A percentile compares a stretch with the other conserved stretches of the same genome.
phyloP scores from a whole-genome alignment of 1,140 invertebrate species.

The Aphelinus certus region DNA sequence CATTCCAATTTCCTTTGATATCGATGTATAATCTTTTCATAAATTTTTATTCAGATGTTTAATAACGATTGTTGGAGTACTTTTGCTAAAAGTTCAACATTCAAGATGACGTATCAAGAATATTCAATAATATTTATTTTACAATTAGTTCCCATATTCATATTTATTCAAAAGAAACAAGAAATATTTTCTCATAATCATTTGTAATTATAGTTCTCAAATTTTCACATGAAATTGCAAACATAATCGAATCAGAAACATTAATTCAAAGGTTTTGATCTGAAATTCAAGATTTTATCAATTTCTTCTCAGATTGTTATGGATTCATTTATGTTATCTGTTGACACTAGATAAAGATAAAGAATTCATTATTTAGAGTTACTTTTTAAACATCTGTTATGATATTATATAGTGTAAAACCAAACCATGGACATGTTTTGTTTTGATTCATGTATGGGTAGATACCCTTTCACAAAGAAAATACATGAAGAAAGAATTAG shows the following conservation, averaged over 20 bases:
- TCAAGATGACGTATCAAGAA: not conserved
- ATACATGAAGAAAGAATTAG: too few species aligned
- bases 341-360: too few species aligned
- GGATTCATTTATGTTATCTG: too few species aligned
- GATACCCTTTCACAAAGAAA: too few species aligned
- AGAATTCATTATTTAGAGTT: too few species aligned
- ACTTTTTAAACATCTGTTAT: too few species aligned
- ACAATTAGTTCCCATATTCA: constrained; percentile 27
- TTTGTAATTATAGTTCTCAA: constrained; percentile 36
- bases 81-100: constrained; percentile 13
- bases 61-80: constrained; percentile 21
- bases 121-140: constrained; percentile 22
- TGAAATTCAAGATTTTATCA: not conserved
- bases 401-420: too few species aligned
- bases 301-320: too few species aligned
- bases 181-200: constrained; percentile 36
- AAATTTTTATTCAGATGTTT: constrained; percentile 19
- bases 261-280: constrained; percentile 25
- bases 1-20: constrained; percentile 38
- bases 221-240: constrained; percentile 28
- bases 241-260: constrained; percentile 22
- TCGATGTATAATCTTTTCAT: constrained; percentile 1
- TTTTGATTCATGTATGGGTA: too few species aligned
- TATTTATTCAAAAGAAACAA: constrained; percentile 20
- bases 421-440: too few species aligned